Percentiles rank a stretch among this genome's conserved stretches.
Evolutionary conservation across 23 tunicate genomes (phyloP).

Genomic region (Halocynthia roretzi): DNA sequence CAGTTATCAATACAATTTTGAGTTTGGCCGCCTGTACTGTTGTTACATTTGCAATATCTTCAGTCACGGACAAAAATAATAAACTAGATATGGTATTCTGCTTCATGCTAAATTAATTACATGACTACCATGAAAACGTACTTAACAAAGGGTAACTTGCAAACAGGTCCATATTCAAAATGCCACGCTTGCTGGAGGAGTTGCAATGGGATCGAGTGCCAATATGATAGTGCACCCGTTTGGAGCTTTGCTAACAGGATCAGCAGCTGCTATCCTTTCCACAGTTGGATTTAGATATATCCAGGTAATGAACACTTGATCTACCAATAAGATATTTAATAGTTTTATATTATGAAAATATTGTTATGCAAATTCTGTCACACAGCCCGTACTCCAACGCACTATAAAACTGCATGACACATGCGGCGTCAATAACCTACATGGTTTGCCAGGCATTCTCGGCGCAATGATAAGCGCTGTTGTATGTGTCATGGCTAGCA

Average conservation of each 20-base stretch:
- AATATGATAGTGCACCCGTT: slow-evolving; percentile 82
- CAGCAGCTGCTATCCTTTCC: slow-evolving; percentile 66
- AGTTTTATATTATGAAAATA: too few relatives aligned
- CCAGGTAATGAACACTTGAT: slow-evolving; percentile 48
- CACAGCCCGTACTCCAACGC: slow-evolving; percentile 57
- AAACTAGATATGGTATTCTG: slow-evolving; percentile 69
- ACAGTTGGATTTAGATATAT: slow-evolving; percentile 69
- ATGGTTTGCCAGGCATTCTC: slow-evolving; percentile 87
- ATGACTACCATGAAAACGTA: background rate
- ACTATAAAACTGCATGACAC: slow-evolving; percentile 79
- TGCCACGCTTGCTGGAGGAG: slow-evolving; percentile 97
- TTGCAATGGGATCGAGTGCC: slow-evolving; percentile 92
- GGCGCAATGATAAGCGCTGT: slow-evolving; percentile 73
- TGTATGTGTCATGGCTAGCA: slow-evolving; percentile 35
- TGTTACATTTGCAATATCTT: slow-evolving; percentile 70
- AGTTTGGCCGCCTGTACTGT: slow-evolving; percentile 83
- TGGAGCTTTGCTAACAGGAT: slow-evolving; percentile 86
- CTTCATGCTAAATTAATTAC: background rate
- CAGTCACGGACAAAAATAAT: slow-evolving; percentile 47
- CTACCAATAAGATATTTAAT: background rate
- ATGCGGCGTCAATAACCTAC: slow-evolving; percentile 87
- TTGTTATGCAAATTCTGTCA: background rate
- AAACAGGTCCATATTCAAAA: slow-evolving; percentile 92
- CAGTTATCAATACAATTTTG: slow-evolving; percentile 81
- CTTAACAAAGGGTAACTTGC: background rate